These are phyloP conservation scores for Calameuta pallipes DNA, from an alignment of 2,888 invertebrate species.

Conservation along the genomic window DNA sequence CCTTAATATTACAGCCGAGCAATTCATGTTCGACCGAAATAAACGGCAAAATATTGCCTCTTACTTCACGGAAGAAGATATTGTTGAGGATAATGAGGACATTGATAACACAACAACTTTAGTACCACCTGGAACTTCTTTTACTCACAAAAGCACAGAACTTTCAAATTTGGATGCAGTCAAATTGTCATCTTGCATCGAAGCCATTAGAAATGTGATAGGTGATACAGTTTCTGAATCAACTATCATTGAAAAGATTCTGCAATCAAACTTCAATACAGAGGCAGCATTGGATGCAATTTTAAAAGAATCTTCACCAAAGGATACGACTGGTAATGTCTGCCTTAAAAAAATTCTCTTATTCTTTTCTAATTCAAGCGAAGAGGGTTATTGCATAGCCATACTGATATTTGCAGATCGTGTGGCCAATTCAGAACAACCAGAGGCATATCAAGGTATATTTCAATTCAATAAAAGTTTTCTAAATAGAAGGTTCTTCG, in stretches of 20 bases:
- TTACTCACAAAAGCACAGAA: constrained; percentile 64
- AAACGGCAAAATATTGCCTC: constrained; percentile 79
- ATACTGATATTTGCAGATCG: too few species aligned
- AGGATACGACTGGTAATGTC: constrained; percentile 43
- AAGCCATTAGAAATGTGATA: constrained; percentile 82
- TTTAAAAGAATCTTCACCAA: constrained; percentile 69
- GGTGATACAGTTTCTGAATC: constrained; percentile 82
- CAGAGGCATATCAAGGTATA: too few species aligned
- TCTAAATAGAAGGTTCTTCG: too few species aligned
- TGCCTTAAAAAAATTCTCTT: constrained; percentile 18
- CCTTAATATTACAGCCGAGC: constrained; percentile 67
- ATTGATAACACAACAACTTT: constrained; percentile 53
- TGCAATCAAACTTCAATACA: constrained; percentile 79
- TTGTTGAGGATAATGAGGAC: constrained; percentile 79
- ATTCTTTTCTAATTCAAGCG: constrained; percentile 23
- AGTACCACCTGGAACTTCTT: constrained; percentile 31
- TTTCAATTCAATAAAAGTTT: too few species aligned
- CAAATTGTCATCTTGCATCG: constrained; percentile 84
- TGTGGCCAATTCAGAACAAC: too few species aligned
- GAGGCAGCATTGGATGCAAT: constrained; percentile 81
- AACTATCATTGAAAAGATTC: constrained; percentile 77
- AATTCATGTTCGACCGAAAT: constrained; percentile 88
- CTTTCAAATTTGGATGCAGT: constrained; percentile 78
- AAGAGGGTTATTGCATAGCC: not conserved
- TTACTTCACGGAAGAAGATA: constrained; percentile 78